Percentiles rank a stretch among this genome's conserved stretches.
These are phyloP conservation scores for Ceratina australensis DNA, from an alignment of 1,140 invertebrate species.

Conservation along the genomic window DNA sequence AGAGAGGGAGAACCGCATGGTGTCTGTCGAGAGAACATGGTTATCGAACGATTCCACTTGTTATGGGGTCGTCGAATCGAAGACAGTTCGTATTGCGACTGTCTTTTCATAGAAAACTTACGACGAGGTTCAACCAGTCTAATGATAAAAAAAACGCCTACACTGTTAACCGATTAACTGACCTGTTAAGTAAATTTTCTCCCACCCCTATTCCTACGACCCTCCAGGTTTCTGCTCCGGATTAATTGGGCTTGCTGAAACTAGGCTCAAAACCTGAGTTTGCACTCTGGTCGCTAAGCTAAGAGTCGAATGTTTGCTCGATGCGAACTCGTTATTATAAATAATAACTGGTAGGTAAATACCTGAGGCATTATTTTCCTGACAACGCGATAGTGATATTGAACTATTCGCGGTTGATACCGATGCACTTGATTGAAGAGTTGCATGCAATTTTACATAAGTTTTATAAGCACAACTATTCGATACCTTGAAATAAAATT, in stretches of 20 bases:
- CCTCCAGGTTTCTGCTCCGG: not conserved
- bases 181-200: not conserved
- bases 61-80: constrained; percentile 37
- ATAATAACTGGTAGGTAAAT: not conserved
- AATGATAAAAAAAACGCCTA: not conserved
- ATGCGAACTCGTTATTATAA: not conserved
- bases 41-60: constrained; percentile 51
- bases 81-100: not conserved
- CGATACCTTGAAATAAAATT: no score
- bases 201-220: not conserved
- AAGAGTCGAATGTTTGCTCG: not conserved
- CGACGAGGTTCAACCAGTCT: no score
- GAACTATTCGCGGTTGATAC: not conserved
- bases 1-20: constrained; percentile 39
- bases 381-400: not conserved
- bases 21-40: constrained; percentile 37
- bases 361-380: not conserved
- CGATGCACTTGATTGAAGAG: no score
- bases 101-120: not conserved
- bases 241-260: not conserved
- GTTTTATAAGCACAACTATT: no score
- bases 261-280: not conserved
- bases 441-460: no score
- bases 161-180: not conserved
- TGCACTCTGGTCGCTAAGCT: no score